Evolutionary conservation across 2,888 invertebrate species (phyloP).

Genomic region (Brachynemurus nebulosus): DNA sequence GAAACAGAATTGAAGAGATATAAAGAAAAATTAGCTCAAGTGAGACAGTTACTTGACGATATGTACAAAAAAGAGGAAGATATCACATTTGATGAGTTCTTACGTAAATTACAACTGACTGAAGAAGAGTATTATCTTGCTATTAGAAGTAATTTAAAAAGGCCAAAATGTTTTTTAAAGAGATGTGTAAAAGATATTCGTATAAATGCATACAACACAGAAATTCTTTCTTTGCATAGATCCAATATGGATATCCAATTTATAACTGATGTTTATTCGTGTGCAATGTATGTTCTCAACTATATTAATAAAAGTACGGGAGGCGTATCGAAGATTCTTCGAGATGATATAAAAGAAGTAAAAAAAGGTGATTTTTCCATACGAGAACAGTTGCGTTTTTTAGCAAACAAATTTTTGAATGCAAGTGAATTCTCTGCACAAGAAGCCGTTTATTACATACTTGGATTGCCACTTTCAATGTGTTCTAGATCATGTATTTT

Average conservation of each 20-base stretch:
- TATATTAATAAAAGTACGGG: slow-evolving; percentile 19
- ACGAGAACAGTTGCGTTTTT: slow-evolving; percentile 16
- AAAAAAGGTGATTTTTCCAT: slow-evolving; percentile 19
- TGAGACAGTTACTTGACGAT: neutral
- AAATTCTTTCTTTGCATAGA: too few relatives aligned
- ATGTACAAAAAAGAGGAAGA: neutral
- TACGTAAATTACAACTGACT: slow-evolving; percentile 9
- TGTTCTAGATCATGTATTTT: neutral
- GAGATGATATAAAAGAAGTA: slow-evolving; percentile 19
- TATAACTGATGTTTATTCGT: slow-evolving; percentile 24
- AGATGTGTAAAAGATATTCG: slow-evolving; percentile 13
- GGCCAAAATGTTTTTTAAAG: slow-evolving; percentile 13
- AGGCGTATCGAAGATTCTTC: slow-evolving; percentile 15
- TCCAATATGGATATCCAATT: slow-evolving; percentile 28
- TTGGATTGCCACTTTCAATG: slow-evolving; percentile 12
- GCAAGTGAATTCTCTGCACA: slow-evolving; percentile 15
- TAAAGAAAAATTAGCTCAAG: neutral
- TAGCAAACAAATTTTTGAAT: slow-evolving; percentile 17
- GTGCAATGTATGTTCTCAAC: slow-evolving; percentile 23
- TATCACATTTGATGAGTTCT: slow-evolving; percentile 11
- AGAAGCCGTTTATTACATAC: slow-evolving; percentile 18
- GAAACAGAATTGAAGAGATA: neutral
- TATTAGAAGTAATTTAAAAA: slow-evolving; percentile 12
- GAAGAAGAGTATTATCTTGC: slow-evolving; percentile 15
- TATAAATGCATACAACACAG: slow-evolving; percentile 18